Base-by-base conservation (phyloP, 1,140 invertebrate genomes). In the Drosophila murphyi region DNA sequence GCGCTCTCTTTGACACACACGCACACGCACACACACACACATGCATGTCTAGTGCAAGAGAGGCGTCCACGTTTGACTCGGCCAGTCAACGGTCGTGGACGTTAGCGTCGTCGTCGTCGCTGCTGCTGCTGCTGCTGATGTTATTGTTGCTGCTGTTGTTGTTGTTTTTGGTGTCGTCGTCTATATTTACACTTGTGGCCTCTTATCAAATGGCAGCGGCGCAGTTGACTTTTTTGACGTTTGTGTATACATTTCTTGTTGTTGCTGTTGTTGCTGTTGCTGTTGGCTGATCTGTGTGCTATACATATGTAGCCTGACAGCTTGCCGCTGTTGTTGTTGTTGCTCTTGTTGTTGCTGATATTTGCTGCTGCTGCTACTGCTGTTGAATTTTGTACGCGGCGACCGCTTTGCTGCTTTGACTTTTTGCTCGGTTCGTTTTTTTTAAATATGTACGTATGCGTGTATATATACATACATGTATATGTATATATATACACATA, bases 131-230 rank as follows among this genome's bases (percentile, higher is more conserved):
- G 47, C 2, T 48, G 39, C 29, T 32, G 57, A 20, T 20, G 20
- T 34, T 48, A 20, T 34, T 48, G 71, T 28, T 57, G 41, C 28
- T 75, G 56, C 45, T 71, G 50, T 61, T 80, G 67, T 68, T 82
- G 41, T 72, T 78, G 77, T 62, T 77, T 48, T 70, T 77, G 78
- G 72, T 74, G 80, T 71, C 55, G 71, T 85, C 78, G 85, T 89
- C 85, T 89, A 89, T 89, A 89, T 90, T 89, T 89, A 89, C 85
- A 89, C 85, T 89, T 89, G 85, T 89, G 85, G 85, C 85, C 85
- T 89, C 85, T 89, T 89, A 89, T 89, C 85, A 89, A 89, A 89
- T 89, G 85, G 85, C 85, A 89, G 85, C 85, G 85, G 81, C 85
- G 86, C 85, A 89, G 85, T 89, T 89, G 85, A 89, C 85, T 90